Evolutionary conservation across 2,888 invertebrate genomes (phyloP), one percentile per base, ranked within the genome.

Genomic region (Apomyelois bistriatella): DNA sequence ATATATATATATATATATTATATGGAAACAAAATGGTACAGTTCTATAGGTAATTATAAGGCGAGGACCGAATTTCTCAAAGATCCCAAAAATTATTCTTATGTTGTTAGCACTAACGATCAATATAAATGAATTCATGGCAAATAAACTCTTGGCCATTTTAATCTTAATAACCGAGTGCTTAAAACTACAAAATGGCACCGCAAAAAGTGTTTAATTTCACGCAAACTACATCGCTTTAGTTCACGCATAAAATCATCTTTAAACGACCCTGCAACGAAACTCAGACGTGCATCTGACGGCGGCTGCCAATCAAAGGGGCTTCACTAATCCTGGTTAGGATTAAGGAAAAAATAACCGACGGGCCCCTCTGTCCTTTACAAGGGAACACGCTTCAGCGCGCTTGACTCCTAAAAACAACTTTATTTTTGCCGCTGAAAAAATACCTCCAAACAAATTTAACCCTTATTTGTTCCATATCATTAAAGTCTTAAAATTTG

Each of bases 251-350:
- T 52, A 28, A 43, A 52, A 43, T 43, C 49, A 50, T 38, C 43
- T 52, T 52, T 43, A 50, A 50, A 50, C 40, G 47, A 50, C 40
- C 48, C 50, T 48, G 50, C 53, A 51, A 41, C 1, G 32, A 32
- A 32, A 52, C 53, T 72, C 75, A 70, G 76, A 73, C 75, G 67
- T 85, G 88, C 83, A 76, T 74, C 81, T 82, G 87, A 88, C 87
- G 85, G 73, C 85, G 84, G 83, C 89, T 88, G 89, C 88, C 89
- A 88, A 84, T 90, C 89, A 89, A 85, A 86, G 77, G 80, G 84
- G 80, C 85, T 87, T 87, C 85, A 81, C 84, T 89, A 88, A 90
- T 88, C 89, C 89, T 72, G 80, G 79, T 79, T 79, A 78, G 88
- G 89, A 88, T 89, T 88, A 87, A 80, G 77, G 79, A 85, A 87